Percentiles rank a stretch among this genome's conserved stretches.
These are phyloP conservation scores for Trypoxylus dichotomus DNA, from an alignment of 1,140 invertebrate species.

Conservation along the genomic window DNA sequence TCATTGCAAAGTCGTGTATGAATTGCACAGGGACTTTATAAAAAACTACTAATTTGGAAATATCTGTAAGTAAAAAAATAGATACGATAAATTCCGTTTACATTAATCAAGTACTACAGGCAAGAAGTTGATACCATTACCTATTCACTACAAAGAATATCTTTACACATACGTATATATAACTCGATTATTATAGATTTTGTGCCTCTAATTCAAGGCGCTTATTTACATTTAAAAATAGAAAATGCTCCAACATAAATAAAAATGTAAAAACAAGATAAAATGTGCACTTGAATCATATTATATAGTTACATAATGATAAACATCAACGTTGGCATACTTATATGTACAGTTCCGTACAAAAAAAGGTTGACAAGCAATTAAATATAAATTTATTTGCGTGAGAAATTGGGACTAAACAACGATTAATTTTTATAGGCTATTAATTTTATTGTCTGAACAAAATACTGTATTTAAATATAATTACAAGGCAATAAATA, in stretches of 20 bases:
- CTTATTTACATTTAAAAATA: conserved; percentile 5
- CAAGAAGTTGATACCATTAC: not conserved
- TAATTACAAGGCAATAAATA: too few relatives aligned
- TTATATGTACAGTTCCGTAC: not conserved
- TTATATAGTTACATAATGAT: conserved; percentile 24
- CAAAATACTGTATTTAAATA: not conserved
- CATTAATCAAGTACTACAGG: too few relatives aligned
- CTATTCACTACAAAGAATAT: not conserved
- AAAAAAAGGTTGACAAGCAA: not conserved
- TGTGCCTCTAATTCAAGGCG: not conserved
- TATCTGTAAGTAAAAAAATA: too few relatives aligned
- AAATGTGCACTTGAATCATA: conserved; percentile 14
- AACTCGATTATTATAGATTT: not conserved
- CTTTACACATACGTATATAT: not conserved
- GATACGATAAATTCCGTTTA: too few relatives aligned
- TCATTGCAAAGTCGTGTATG: not conserved
- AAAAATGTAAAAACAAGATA: conserved; percentile 13
- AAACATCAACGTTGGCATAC: conserved; percentile 8
- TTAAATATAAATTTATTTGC: not conserved
- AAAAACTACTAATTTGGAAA: too few relatives aligned
- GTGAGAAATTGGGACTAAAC: not conserved
- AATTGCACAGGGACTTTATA: too few relatives aligned
- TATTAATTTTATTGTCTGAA: not conserved
- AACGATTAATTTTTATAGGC: not conserved
- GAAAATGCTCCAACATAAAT: not conserved